These are phyloP conservation scores for Narcine bancroftii DNA, from an alignment of 2,113 vertebrate genomes.

Conservation along the genomic window DNA sequence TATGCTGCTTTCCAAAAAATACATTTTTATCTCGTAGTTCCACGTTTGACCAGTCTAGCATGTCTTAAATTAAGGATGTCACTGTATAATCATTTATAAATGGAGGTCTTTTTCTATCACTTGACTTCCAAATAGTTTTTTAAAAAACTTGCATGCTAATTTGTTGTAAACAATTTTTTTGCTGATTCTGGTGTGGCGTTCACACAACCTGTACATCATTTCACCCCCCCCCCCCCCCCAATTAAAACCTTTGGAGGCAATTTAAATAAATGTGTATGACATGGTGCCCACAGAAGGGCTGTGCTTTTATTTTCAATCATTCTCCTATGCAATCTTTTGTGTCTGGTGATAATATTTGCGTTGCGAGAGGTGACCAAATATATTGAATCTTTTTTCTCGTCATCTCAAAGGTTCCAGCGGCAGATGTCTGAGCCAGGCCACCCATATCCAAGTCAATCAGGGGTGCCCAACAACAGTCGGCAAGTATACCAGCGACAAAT, in stretches of 20 bases:
- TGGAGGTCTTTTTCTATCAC: neutral
- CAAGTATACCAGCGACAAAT: slow-evolving; percentile 85
- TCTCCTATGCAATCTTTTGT: neutral
- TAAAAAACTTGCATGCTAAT: neutral
- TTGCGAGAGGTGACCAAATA: neutral
- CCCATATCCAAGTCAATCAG: slow-evolving; percentile 65
- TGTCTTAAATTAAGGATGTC: neutral
- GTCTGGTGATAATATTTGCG: neutral
- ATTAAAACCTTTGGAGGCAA: neutral
- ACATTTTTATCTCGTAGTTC: neutral
- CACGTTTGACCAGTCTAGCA: neutral
- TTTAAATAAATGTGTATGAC: neutral
- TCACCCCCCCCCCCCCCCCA: no score
- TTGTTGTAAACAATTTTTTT: neutral
- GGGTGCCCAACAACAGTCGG: slow-evolving; percentile 64
- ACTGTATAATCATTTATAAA: neutral
- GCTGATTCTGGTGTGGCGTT: neutral
- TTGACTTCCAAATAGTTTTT: neutral
- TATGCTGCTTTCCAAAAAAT: neutral
- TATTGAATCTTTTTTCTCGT: neutral
- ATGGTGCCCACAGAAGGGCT: no score
- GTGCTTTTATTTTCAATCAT: neutral
- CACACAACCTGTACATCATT: neutral
- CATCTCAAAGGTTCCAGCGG: slow-evolving; percentile 74
- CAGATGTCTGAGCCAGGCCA: slow-evolving; percentile 86